Base-by-base conservation (phyloP, 2,113 vertebrate genomes). In the Aphelocoma coerulescens region DNA sequence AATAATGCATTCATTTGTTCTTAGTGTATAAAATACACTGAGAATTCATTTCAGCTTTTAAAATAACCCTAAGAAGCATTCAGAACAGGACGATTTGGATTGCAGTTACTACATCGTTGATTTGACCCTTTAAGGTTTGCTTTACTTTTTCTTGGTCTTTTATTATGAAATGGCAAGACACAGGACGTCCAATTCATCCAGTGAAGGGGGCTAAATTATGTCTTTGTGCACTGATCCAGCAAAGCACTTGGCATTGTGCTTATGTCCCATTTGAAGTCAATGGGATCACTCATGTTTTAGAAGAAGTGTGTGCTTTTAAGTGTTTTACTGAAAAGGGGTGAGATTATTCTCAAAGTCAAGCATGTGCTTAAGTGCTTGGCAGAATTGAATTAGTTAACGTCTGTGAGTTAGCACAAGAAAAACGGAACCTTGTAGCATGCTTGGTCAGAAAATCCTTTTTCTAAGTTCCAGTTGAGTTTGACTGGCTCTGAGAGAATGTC, bases 291-390 rank as follows among this genome's bases (percentile, higher is more conserved):
- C 63, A 68, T 87, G 69, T 89, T 97, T 76, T 82, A 32, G 62
- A 92, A 84, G 69, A 88, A 93, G 75, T 57, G 11, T 66, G 41
- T 54, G 55, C 68, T 85, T 92, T 75, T 85, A 91, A 95, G 69
- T 87, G 80, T 87, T 91, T 46, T 72, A 37, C 37, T 85, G 86
- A 92, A 87, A 68, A 82, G 69, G 22, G 20, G 79, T 72, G 77
- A 89, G 48, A 49, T 89, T 89, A 72, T 95, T 91, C 51, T 83
- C n/a, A 2, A 91, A 94, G 91, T 94, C 84, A 96, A 95, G 84
- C 52, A 82, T 39, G 41, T 87, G 41, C 26, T 95, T 68, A 79
- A 87, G 80, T 87, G 61, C 52, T 87, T 62, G 43, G 52, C 44
- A 66, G 80, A 93, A 75, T 59, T 89, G 48, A 85, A 43, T 91